These are phyloP conservation scores for Diglossa cyanea DNA, from an alignment of 2,797 vertebrate genomes.

Conservation along the genomic window DNA sequence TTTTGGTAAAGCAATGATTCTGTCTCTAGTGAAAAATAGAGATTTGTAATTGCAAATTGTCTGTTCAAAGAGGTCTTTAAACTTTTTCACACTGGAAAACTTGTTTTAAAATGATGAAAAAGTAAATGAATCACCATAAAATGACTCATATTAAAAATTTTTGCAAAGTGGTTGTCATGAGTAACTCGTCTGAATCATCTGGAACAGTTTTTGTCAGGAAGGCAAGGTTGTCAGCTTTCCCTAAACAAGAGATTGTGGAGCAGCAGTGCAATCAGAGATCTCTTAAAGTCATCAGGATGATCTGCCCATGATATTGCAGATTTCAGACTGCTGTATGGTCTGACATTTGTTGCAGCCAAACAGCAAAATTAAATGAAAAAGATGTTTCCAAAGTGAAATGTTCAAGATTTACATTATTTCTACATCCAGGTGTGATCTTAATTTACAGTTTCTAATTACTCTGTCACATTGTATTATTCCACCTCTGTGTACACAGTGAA, in stretches of 20 bases:
- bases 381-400: accelerated
- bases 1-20: conserved; percentile 27
- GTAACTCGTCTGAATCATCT: conserved; percentile 4
- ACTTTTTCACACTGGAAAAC: background rate
- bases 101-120: conserved; percentile 32
- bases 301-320: background rate
- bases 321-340: background rate
- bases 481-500: background rate
- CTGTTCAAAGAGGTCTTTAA: conserved; percentile 6
- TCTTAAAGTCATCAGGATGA: background rate
- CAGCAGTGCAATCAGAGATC: background rate
- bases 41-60: background rate
- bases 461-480: background rate
- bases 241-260: background rate
- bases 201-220: background rate
- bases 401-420: background rate
- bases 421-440: background rate
- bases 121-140: conserved; percentile 29
- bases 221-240: background rate
- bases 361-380: background rate
- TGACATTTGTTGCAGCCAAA: background rate
- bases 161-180: conserved; percentile 4
- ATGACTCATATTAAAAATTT: conserved; percentile 44
- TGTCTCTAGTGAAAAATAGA: background rate
- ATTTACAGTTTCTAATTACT: conserved; percentile 1